These are phyloP conservation scores for Plebejus melissa DNA, from an alignment of 2,888 invertebrate species.

Conservation along the genomic window DNA sequence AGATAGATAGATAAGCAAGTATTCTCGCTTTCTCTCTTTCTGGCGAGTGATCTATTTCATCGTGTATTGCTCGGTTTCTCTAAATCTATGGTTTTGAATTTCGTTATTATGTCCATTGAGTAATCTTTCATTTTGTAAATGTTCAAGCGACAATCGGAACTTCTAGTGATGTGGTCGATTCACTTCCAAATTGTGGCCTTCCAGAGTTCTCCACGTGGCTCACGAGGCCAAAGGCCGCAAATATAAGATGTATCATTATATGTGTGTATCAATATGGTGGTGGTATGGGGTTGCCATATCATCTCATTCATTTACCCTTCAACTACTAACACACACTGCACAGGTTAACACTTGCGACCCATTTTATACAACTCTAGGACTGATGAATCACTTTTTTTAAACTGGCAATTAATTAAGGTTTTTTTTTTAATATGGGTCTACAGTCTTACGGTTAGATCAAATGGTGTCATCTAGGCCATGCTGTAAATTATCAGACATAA, in stretches of 20 bases:
- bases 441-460: constrained; percentile 48
- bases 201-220: constrained; percentile 78
- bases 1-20: no score
- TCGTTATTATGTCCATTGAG: constrained; percentile 20
- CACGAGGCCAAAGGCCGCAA: constrained; percentile 64
- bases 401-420: constrained; percentile 2
- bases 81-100: constrained; percentile 5
- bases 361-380: constrained; percentile 49
- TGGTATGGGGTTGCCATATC: constrained; percentile 71
- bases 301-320: constrained; percentile 72
- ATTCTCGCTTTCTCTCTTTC: neutral
- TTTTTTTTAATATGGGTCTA: constrained; percentile 26
- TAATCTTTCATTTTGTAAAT: constrained; percentile 67
- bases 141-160: constrained; percentile 48
- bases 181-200: constrained; percentile 65
- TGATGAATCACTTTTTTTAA: constrained; percentile 32
- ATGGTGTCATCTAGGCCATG: constrained; percentile 57
- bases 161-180: constrained; percentile 43
- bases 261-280: constrained; percentile 71
- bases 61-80: neutral
- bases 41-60: no score
- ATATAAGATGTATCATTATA: constrained; percentile 50
- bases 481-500: constrained; percentile 71
- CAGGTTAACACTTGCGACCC: constrained; percentile 63
- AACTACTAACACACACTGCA: constrained; percentile 73